phyloP scores from a whole-genome alignment of 1,140 invertebrate species.

The Diabrotica virgifera region DNA sequence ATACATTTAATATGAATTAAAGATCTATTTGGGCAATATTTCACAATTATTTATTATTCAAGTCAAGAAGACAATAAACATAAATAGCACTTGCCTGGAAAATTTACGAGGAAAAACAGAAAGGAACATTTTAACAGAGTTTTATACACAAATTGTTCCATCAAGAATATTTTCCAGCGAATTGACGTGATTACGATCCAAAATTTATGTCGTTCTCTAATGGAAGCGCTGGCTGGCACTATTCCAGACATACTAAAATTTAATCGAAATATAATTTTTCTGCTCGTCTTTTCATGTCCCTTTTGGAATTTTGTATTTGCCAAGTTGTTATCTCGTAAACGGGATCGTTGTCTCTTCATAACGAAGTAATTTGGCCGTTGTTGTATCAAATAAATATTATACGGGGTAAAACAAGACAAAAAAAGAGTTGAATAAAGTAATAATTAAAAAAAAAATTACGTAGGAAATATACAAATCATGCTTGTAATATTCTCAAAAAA shows the following conservation, averaged over 20 bases:
- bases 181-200: not conserved
- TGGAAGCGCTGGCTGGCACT: not conserved
- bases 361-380: not conserved
- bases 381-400: not conserved
- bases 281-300: not conserved
- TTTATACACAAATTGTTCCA: not conserved
- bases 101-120: too few species aligned
- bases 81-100: too few species aligned
- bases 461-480: too few species aligned
- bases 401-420: too few species aligned
- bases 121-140: not conserved
- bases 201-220: not conserved
- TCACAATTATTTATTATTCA: too few species aligned
- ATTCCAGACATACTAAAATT: not conserved
- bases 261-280: not conserved
- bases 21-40: too few species aligned
- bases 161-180: not conserved
- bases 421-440: too few species aligned
- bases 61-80: too few species aligned
- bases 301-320: not conserved
- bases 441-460: too few species aligned
- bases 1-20: too few species aligned
- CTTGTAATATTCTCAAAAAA: too few species aligned
- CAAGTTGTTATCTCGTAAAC: too few species aligned
- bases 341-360: not conserved